Conservation (phyloP, 2,888 invertebrate species). For the Seira ritae region DNA sequence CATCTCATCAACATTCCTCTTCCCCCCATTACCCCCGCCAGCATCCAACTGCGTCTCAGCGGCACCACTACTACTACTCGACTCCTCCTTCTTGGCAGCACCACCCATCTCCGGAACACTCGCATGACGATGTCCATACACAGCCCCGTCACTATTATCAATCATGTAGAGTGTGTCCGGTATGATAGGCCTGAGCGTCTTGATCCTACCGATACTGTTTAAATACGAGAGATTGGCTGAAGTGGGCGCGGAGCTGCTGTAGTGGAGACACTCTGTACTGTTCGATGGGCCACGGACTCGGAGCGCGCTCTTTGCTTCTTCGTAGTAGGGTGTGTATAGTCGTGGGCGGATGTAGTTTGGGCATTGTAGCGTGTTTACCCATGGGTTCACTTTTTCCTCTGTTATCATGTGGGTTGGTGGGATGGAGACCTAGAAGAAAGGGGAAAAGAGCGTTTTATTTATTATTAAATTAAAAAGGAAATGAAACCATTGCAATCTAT, state of each 20-base stretch:
- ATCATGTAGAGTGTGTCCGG: conserved; percentile 68
- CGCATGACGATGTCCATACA: not conserved
- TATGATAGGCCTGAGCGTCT: conserved; percentile 61
- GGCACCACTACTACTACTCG: no score
- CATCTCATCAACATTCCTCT: no score
- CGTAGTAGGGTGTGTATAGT: conserved; percentile 95
- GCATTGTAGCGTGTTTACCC: conserved; percentile 81
- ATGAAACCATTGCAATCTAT: no score
- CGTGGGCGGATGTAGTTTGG: conserved; percentile 84
- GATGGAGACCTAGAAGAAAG: conserved; percentile 80
- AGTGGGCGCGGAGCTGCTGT: not conserved
- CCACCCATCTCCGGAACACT: no score
- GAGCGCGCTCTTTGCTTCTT: conserved; percentile 82
- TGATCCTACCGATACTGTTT: conserved; percentile 52
- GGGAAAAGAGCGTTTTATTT: not conserved
- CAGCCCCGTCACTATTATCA: conserved; percentile 46
- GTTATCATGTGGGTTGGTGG: conserved; percentile 89
- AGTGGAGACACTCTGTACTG: conserved; percentile 30
- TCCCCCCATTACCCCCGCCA: no score
- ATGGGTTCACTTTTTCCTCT: conserved; percentile 84
- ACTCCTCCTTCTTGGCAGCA: no score
- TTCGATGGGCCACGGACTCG: conserved; percentile 51
- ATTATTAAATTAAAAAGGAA: not conserved
- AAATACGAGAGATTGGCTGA: conserved; percentile 33
- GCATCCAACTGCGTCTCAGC: no score